These are phyloP conservation scores for Acronicta leporina DNA, from an alignment of 2,888 invertebrate genomes.

Conservation along the genomic window DNA sequence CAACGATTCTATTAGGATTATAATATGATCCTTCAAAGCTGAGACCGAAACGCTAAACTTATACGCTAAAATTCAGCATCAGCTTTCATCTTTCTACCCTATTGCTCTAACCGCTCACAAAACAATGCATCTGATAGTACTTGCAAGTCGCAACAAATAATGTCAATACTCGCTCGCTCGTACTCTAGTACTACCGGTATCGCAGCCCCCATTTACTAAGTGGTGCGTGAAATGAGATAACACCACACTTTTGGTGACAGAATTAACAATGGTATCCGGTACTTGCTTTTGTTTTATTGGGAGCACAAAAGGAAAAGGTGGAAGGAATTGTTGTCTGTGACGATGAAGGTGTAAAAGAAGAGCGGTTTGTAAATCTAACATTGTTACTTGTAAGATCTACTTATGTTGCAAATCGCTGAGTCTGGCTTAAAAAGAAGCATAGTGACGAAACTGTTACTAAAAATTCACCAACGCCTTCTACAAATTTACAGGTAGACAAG, in stretches of 20 bases:
- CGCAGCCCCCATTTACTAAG: conserved; percentile 56
- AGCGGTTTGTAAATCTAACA: too few species aligned
- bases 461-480: too few species aligned
- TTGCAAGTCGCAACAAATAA: conserved; percentile 1
- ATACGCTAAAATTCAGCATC: neutral
- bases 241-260: conserved; percentile 40
- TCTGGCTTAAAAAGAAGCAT: too few species aligned
- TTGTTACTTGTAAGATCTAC: too few species aligned
- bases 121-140: neutral
- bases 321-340: neutral
- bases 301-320: neutral
- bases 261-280: conserved; percentile 23
- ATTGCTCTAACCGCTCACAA: neutral
- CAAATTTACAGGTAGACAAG: too few species aligned
- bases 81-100: neutral
- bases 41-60: neutral
- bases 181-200: conserved; percentile 12
- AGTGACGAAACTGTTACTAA: too few species aligned
- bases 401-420: too few species aligned
- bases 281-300: conserved; percentile 10
- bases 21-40: too few species aligned
- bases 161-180: neutral
- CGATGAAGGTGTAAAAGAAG: neutral
- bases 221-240: conserved; percentile 65
- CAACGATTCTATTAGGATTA: too few species aligned